phyloP scores from a whole-genome alignment of 2,888 invertebrate species.

The Platycheirus albimanus region DNA sequence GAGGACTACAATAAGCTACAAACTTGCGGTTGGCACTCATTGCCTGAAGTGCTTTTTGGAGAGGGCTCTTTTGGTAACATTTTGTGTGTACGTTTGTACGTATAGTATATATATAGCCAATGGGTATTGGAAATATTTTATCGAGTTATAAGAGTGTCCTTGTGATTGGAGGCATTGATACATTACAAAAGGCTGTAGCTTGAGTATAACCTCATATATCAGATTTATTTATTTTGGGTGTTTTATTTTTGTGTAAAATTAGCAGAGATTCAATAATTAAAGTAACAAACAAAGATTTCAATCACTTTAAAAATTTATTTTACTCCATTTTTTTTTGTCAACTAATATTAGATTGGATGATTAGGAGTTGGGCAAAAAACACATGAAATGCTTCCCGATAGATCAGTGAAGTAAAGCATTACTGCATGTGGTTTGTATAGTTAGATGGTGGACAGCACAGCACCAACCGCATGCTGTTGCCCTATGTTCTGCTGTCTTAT shows the following conservation, averaged over 20 bases:
- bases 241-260: no score
- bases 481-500: no score
- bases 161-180: conserved; percentile 42
- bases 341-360: no score
- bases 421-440: no score
- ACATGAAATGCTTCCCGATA: no score
- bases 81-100: conserved; percentile 7
- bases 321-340: no score
- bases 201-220: conserved; percentile 25
- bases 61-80: conserved; percentile 35
- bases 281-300: neutral
- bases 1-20: conserved; percentile 39
- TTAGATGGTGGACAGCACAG: no score
- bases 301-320: neutral
- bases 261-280: no score
- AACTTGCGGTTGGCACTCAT: conserved; percentile 45
- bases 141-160: conserved; percentile 50
- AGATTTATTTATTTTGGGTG: conserved; percentile 4
- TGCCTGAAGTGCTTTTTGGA: conserved; percentile 44
- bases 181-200: conserved; percentile 29
- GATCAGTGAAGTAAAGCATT: no score
- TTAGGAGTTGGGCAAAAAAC: no score
- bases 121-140: conserved; percentile 60
- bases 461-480: no score
- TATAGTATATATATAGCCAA: conserved; percentile 31